A percentile compares a stretch with the other conserved stretches of the same genome.
Evolutionary conservation across 1,140 invertebrate genomes (phyloP).

Genomic region (Sipha flava): DNA sequence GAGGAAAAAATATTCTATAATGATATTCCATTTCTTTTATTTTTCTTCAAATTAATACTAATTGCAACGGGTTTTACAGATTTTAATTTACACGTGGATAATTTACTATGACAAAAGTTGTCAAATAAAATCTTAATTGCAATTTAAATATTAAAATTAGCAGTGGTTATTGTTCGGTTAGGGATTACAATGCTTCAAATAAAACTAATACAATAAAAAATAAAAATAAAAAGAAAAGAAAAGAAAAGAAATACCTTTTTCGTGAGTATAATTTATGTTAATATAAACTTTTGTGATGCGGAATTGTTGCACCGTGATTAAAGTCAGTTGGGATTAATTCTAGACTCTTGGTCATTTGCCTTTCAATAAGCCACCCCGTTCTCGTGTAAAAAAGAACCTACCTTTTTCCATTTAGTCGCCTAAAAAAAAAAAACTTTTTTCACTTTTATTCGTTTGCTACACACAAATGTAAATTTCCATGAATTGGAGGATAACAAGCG

Average conservation of each 20-base stretch:
- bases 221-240: background rate
- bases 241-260: slow-evolving; percentile 20
- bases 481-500: background rate
- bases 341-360: slow-evolving; percentile 28
- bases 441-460: slow-evolving; percentile 10
- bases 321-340: slow-evolving; percentile 27
- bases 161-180: background rate
- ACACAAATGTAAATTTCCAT: background rate
- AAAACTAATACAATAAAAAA: background rate
- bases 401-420: background rate
- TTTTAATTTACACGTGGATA: slow-evolving; percentile 15
- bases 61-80: background rate
- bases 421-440: background rate
- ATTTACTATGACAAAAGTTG: background rate
- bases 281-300: slow-evolving; percentile 29
- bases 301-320: slow-evolving; percentile 27
- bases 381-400: slow-evolving; percentile 3
- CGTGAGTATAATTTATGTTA: slow-evolving; percentile 30
- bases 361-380: slow-evolving; percentile 24
- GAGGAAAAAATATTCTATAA: background rate
- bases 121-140: slow-evolving; percentile 13
- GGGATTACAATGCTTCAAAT: background rate
- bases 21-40: background rate
- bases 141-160: slow-evolving; percentile 26
- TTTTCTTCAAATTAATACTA: background rate